Base-by-base conservation (phyloP, 1,140 invertebrate species). In the Zaprionus tsacasi region DNA sequence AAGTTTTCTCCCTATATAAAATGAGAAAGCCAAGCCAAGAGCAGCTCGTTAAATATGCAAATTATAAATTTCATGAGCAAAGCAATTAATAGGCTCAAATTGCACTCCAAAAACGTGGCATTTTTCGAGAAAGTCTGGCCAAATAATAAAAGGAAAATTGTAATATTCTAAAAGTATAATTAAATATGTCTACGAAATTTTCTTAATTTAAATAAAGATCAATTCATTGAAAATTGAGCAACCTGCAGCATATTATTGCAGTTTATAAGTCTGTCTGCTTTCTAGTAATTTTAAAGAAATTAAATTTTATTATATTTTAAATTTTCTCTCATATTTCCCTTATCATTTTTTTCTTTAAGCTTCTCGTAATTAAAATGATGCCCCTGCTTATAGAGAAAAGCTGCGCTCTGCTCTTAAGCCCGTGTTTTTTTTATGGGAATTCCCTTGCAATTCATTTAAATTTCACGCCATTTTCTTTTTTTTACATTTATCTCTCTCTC, bases 11-110 rank as follows among this genome's bases (percentile, higher is more conserved):
- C 7, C 8, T 17, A 25, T 50, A 12, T 50, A 10, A 50, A 17
- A 25, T 21, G 45, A 50, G 45, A 50, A 50, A 50, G 4, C 6
- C 8, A 4, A 25, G 27, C 27, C 21, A 21, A 2, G 1, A 21
- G 21, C 21, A 21, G 40, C 11, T 50, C 45, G 45, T 50, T 50
- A 50, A 50, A 17, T 25, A 50, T 50, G 45, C 45, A 50, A 50
- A 50, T 50, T 50, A 50, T 25, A 50, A 45, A 45, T 45, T 8
- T 45, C n/a, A 1, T 6, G n/a, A 15, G n/a, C 45, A 45, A 45
- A 17, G 10, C 45, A 50, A 50, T 50, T 50, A 50, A 50, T 25
- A 21, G 17, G 45, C 45, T 25, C 17, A 50, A 50, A 50, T 50
- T 50, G 45, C 45, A 50, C 1, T 21, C 1, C 0, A 12, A 10